phyloP scores from a whole-genome alignment of 2,113 vertebrate genomes.

The Bagarius yarrelli region DNA sequence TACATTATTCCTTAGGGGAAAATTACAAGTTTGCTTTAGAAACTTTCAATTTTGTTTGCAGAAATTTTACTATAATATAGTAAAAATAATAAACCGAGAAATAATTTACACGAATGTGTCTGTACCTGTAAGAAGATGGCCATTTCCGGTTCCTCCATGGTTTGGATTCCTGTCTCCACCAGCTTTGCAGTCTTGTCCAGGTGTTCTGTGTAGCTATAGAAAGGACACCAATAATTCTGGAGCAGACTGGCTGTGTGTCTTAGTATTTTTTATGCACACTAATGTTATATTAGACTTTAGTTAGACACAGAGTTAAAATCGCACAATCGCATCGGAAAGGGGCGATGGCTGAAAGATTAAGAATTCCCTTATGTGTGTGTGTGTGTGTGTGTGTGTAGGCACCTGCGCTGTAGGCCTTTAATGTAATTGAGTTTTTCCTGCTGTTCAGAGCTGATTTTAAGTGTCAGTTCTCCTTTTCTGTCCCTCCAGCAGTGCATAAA shows the following conservation, averaged over 20 bases:
- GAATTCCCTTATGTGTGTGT: neutral
- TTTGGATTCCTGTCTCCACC: slow-evolving; percentile 90
- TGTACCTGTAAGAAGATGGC: slow-evolving; percentile 89
- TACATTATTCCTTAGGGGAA: too few relatives aligned
- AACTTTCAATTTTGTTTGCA: too few relatives aligned
- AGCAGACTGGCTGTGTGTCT: neutral
- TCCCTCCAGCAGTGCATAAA: slow-evolving; percentile 91
- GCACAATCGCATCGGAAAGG: too few relatives aligned
- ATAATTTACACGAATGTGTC: too few relatives aligned
- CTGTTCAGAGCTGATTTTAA: slow-evolving; percentile 83
- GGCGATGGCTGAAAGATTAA: too few relatives aligned
- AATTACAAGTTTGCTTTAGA: too few relatives aligned
- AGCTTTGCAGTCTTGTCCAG: slow-evolving; percentile 83
- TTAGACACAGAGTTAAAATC: too few relatives aligned
- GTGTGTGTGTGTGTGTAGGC: slow-evolving; percentile 50
- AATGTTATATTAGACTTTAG: neutral
- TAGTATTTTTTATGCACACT: neutral
- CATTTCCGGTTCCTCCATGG: slow-evolving; percentile 93
- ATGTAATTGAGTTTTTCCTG: slow-evolving; percentile 88
- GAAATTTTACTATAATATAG: too few relatives aligned
- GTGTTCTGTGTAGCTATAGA: slow-evolving; percentile 80
- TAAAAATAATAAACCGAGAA: too few relatives aligned
- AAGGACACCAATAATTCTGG: neutral
- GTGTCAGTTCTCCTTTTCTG: slow-evolving; percentile 84
- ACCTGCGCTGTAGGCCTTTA: slow-evolving; percentile 80